Base-by-base conservation (phyloP, 2,888 invertebrate genomes). In the Yponomeuta plumbellus region DNA sequence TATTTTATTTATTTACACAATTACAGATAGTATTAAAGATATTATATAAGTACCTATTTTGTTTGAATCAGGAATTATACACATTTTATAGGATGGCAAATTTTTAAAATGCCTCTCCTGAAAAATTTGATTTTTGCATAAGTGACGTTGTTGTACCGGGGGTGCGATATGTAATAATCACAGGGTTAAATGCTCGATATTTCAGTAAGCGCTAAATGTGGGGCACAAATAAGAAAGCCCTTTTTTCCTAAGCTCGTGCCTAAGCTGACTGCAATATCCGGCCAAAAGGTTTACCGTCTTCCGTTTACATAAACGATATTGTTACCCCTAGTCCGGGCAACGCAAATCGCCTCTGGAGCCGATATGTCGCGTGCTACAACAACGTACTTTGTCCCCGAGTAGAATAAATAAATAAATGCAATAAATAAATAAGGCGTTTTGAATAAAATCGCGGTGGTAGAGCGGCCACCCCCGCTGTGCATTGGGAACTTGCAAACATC, bases 401-500 rank as follows among this genome's bases (percentile, higher is more conserved):
- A 52, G 62, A 67, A 64, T 65, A 67, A 64, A 64, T 57, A 57
- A 67, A 67, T 65, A 65, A 64, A 61, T 65, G 61, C 58, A 23
- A 65, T 65, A 67, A 65, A 57, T 58, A 58, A 65, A 67, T 65
- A 67, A 52, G 34, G 52, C 26, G 52, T 26, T 57, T 44, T 66
- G 67, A 66, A 69, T 66, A 76, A 74, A 70, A 70, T 72, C 75
- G 70, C 61, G 77, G 82, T 80, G 84, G 84, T 80, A 79, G 77
- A 70, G 78, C 77, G 66, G 72, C 82, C 86, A 80, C 88, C 86
- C 85, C 86, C 75, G 76, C 87, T 63, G 86, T 70, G 63, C 71
- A 68, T 70, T 74, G 83, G 71, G 76, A 79, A 87, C 87, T 84
- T 85, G 88, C 76, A 78, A 86, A 88, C 88, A 86, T 76, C 68